A percentile compares a stretch with the other conserved stretches of the same genome.
phyloP scores from a whole-genome alignment of 2,797 vertebrate genomes.

The Triplophysa yarkandensis region DNA sequence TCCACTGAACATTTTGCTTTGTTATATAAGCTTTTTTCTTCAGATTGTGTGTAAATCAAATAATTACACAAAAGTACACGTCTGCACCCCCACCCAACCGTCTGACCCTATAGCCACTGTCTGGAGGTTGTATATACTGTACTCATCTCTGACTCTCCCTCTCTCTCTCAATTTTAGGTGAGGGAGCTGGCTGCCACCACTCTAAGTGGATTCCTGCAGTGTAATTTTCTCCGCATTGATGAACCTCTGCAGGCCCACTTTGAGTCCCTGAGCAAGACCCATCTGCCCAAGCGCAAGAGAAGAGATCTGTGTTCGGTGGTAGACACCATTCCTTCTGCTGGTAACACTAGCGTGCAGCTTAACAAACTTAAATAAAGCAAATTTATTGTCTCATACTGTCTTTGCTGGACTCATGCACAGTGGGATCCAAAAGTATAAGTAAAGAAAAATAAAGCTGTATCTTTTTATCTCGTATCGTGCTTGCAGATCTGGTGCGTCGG shows the following conservation, averaged over 20 bases:
- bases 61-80: too few relatives aligned
- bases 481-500: slow-evolving; percentile 87
- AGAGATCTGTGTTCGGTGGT: slow-evolving; percentile 80
- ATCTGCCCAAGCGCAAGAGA: slow-evolving; percentile 89
- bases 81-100: not conserved
- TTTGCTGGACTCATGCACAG: too few relatives aligned
- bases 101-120: not conserved
- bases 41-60: too few relatives aligned
- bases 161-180: slow-evolving; percentile 73
- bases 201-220: slow-evolving; percentile 92
- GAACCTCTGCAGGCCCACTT: slow-evolving; percentile 90
- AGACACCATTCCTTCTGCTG: slow-evolving; percentile 91
- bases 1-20: too few relatives aligned
- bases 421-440: too few relatives aligned
- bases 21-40: too few relatives aligned
- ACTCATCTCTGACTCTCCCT: not conserved
- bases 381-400: too few relatives aligned
- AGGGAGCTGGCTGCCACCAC: slow-evolving; percentile 98
- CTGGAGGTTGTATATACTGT: not conserved
- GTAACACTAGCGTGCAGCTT: slow-evolving; percentile 66
- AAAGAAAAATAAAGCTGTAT: too few relatives aligned
- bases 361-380: not conserved
- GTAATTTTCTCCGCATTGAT: slow-evolving; percentile 93
- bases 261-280: slow-evolving; percentile 92
- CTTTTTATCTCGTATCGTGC: too few relatives aligned